phyloP scores from a whole-genome alignment of 1,140 invertebrate species.

The Bombus superbus region DNA sequence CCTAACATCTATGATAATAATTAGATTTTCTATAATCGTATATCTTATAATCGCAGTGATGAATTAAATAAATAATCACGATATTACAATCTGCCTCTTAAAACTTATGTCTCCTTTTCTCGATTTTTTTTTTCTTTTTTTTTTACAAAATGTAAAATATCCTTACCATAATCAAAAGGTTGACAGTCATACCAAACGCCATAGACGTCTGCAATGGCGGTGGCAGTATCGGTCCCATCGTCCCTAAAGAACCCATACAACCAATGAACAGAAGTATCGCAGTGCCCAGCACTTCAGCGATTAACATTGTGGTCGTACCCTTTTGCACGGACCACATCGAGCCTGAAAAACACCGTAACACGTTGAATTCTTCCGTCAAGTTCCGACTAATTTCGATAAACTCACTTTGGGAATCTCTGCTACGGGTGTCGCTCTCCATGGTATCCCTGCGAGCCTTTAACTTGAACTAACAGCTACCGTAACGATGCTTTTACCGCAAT shows the following conservation, averaged over 20 bases:
- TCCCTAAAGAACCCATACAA: constrained; percentile 86
- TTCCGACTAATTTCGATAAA: background rate
- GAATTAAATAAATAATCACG: background rate
- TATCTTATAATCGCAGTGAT: background rate
- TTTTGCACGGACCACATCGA: constrained; percentile 69
- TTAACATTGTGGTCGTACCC: constrained; percentile 72
- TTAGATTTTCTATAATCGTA: background rate
- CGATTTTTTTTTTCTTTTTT: background rate
- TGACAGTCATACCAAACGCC: constrained; percentile 88
- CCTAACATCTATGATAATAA: constrained; percentile 84
- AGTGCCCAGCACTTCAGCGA: constrained; percentile 89
- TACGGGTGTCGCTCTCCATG: constrained; percentile 33
- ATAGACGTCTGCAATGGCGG: constrained; percentile 85
- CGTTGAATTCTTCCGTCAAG: too few relatives aligned
- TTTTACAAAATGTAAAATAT: background rate
- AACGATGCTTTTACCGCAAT: background rate
- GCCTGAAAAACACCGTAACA: constrained; percentile 4
- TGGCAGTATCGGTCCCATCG: constrained; percentile 70
- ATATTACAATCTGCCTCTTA: too few relatives aligned
- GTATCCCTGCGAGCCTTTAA: background rate
- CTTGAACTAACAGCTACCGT: constrained; percentile 4
- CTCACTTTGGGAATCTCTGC: background rate
- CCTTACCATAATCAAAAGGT: constrained; percentile 86
- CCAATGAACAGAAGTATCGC: constrained; percentile 89
- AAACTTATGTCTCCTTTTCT: background rate